phyloP scores from a whole-genome alignment of 2,113 vertebrate genomes.

The Silurus meridionalis region DNA sequence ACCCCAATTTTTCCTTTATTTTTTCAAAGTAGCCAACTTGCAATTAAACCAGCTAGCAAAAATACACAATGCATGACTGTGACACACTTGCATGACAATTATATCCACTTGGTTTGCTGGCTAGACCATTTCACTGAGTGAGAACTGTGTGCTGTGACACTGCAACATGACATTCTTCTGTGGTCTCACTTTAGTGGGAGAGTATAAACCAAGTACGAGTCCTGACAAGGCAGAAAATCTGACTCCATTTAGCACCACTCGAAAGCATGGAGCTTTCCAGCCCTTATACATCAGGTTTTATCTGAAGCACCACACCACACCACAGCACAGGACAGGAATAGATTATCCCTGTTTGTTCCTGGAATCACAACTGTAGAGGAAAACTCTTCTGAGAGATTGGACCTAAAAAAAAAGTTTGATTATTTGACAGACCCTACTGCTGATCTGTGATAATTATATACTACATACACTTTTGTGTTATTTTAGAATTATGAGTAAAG shows the following conservation, averaged over 20 bases:
- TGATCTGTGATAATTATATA: not conserved
- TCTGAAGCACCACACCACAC: not conserved
- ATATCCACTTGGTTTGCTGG: slow-evolving; percentile 20
- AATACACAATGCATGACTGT: slow-evolving; percentile 10
- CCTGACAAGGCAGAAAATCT: slow-evolving; percentile 22
- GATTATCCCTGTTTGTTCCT: not conserved
- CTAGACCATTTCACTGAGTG: slow-evolving; percentile 35
- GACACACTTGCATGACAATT: slow-evolving; percentile 34
- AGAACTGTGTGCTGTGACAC: slow-evolving; percentile 39
- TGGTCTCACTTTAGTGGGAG: slow-evolving; percentile 50
- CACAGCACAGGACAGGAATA: not conserved
- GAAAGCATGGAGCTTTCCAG: not conserved
- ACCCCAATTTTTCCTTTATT: not conserved
- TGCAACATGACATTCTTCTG: slow-evolving; percentile 49
- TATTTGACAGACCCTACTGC: not conserved
- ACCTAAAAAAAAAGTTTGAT: not conserved
- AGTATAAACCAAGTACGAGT: slow-evolving; percentile 42
- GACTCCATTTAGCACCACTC: not conserved
- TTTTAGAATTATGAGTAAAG: not conserved
- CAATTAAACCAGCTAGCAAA: slow-evolving; percentile 22
- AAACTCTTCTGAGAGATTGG: not conserved
- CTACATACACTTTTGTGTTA: not conserved
- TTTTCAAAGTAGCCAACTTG: slow-evolving; percentile 15
- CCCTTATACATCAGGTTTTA: not conserved
- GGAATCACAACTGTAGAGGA: not conserved